Evolutionary conservation across 2,113 vertebrate genomes (phyloP).

Genomic region (Murina feae): DNA sequence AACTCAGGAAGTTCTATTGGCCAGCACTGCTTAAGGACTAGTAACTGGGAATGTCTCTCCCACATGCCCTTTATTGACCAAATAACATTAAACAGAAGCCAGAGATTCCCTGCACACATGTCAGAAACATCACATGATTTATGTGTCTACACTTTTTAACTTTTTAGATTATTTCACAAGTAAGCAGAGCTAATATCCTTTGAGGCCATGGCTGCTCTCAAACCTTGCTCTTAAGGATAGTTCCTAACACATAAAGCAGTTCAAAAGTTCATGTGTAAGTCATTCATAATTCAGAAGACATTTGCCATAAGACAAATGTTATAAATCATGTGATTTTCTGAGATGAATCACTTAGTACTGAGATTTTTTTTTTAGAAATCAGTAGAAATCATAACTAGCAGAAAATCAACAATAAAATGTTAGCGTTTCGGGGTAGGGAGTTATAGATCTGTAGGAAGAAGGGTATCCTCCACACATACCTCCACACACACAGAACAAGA

Average conservation of each 20-base stretch:
- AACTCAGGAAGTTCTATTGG: background rate
- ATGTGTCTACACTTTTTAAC: background rate
- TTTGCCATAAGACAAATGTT: background rate
- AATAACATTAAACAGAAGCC: background rate
- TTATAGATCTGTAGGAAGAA: background rate
- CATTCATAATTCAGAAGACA: background rate
- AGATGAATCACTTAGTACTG: background rate
- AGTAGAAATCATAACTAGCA: background rate
- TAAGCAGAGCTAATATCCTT: background rate
- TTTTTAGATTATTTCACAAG: background rate
- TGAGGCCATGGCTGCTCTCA: background rate
- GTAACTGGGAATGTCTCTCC: background rate
- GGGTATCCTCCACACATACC: background rate
- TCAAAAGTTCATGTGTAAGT: background rate
- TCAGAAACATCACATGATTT: background rate
- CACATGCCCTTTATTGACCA: background rate
- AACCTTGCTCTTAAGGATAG: background rate
- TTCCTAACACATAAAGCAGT: background rate
- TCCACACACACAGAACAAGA: background rate
- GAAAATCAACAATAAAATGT: background rate
- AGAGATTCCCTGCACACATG: background rate
- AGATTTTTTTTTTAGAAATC: background rate
- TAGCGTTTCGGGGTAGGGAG: background rate
- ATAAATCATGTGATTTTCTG: background rate
- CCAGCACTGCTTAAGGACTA: background rate